Conservation (phyloP, 2,113 vertebrate genomes). For the Pygoscelis adeliae region DNA sequence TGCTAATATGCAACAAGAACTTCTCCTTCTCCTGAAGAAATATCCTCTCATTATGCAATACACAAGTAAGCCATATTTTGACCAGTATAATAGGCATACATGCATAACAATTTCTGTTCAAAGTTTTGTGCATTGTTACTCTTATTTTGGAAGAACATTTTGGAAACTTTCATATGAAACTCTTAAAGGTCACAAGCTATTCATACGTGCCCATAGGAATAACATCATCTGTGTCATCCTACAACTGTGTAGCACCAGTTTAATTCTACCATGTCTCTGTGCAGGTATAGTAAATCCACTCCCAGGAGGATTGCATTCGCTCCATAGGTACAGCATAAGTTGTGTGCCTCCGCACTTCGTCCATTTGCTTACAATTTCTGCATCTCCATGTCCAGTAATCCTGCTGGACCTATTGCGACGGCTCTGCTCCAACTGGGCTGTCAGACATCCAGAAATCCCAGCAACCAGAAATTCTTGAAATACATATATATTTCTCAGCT, state of each 20-base stretch:
- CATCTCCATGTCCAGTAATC: background rate
- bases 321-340: background rate
- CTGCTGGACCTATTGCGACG: background rate
- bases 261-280: background rate
- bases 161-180: background rate
- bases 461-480: background rate
- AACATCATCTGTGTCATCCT: background rate
- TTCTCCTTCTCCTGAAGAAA: background rate
- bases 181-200: background rate
- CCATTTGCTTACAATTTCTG: background rate
- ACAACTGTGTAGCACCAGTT: background rate
- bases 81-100: background rate
- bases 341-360: background rate
- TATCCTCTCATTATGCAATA: background rate
- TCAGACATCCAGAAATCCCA: background rate
- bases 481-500: background rate
- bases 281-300: background rate
- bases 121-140: background rate
- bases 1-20: background rate
- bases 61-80: background rate
- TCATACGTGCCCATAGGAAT: background rate
- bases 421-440: background rate
- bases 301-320: background rate
- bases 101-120: background rate
- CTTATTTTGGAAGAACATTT: background rate